Evolutionary conservation across 2,797 vertebrate genomes (phyloP).

Genomic region (Aeoliscus strigatus): DNA sequence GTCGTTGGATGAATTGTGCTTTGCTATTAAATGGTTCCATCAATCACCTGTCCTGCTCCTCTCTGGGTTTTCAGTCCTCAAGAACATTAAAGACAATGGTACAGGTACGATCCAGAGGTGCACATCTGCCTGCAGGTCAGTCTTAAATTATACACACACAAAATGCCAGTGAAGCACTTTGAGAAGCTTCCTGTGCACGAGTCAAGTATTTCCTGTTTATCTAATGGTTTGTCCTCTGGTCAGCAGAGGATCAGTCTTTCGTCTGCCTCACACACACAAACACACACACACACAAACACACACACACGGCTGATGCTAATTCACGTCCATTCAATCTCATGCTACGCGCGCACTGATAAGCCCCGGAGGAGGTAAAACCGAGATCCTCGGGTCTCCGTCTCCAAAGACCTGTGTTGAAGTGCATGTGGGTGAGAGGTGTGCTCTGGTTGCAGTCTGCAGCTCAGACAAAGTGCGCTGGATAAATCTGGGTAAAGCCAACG

Average conservation of each 20-base stretch:
- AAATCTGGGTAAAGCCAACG: constrained; percentile 55
- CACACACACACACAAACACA: constrained; percentile 1
- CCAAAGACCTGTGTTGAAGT: constrained; percentile 37
- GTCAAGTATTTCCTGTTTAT: constrained; percentile 60
- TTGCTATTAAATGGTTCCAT: constrained; percentile 19
- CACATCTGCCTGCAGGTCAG: constrained; percentile 7
- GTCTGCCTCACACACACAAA: neutral
- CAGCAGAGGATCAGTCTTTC: constrained; percentile 22
- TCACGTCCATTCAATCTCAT: neutral
- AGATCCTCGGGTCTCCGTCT: constrained; percentile 20
- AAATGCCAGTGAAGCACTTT: constrained; percentile 24
- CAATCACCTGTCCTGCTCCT: constrained; percentile 8
- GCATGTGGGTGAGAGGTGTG: constrained; percentile 37
- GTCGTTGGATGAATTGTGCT: constrained; percentile 57
- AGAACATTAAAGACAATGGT: neutral
- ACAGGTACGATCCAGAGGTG: constrained; percentile 14
- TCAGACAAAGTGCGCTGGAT: constrained; percentile 63
- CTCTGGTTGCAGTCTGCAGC: constrained; percentile 28
- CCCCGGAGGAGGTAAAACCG: constrained; percentile 34
- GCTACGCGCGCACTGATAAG: neutral
- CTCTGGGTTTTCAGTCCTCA: constrained; percentile 4
- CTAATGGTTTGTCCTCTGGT: constrained; percentile 22
- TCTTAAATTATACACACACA: constrained; percentile 1
- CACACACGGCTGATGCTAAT: constrained; percentile 1
- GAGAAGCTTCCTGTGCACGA: constrained; percentile 41